phyloP scores from a whole-genome alignment of 1,140 invertebrate genomes.

The Chironomus tepperi region DNA sequence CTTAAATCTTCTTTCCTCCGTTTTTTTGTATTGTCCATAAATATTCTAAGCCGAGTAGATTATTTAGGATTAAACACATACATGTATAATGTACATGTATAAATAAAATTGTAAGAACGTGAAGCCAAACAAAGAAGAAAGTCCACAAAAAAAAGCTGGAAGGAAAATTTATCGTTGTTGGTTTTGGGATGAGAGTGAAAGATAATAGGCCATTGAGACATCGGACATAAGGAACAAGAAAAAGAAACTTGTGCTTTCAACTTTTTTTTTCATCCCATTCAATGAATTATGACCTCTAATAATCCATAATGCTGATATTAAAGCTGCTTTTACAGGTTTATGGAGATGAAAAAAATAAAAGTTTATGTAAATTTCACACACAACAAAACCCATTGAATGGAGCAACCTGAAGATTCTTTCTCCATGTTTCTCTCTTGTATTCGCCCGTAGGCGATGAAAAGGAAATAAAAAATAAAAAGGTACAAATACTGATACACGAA shows the following conservation, averaged over 20 bases:
- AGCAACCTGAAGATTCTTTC: not conserved
- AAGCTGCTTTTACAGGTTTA: not conserved
- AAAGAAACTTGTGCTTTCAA: no score
- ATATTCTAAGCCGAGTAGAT: constrained; percentile 21
- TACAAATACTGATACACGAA: no score
- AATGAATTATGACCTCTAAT: constrained; percentile 16
- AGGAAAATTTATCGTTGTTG: constrained; percentile 16
- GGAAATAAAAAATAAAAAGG: no score
- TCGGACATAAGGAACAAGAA: not conserved
- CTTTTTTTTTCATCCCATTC: constrained; percentile 1
- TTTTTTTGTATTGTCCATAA: constrained; percentile 19
- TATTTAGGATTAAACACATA: constrained; percentile 18
- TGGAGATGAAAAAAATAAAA: not conserved
- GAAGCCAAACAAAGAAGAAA: constrained; percentile 7
- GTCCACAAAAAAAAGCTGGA: no score
- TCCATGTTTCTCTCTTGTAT: no score
- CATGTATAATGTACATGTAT: not conserved
- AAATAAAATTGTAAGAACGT: not conserved
- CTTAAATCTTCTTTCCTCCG: not conserved
- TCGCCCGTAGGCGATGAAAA: no score
- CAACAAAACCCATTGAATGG: not conserved
- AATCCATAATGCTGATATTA: not conserved
- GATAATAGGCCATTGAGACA: constrained; percentile 20
- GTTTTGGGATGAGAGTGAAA: not conserved
- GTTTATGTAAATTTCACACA: not conserved